A percentile compares a stretch with the other conserved stretches of the same genome.
Evolutionary conservation across 2,113 vertebrate species (phyloP).

Genomic region (Potamarius usumacintae): DNA sequence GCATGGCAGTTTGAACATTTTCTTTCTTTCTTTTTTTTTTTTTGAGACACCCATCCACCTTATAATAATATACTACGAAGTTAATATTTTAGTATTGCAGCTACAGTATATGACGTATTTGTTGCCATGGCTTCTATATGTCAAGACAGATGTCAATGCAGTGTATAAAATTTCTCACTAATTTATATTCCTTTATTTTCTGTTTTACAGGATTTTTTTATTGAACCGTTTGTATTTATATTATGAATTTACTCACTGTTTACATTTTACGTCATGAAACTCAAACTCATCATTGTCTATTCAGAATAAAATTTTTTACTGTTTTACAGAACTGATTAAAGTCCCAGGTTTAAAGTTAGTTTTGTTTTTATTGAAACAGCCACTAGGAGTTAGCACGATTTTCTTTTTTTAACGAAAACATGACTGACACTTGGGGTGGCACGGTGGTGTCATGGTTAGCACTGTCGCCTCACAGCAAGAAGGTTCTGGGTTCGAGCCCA

Average conservation of each 20-base stretch:
- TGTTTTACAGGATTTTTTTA: not conserved
- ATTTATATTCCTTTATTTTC: constrained; percentile 13
- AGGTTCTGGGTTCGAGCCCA: too few species aligned
- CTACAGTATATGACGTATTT: not conserved
- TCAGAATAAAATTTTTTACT: not conserved
- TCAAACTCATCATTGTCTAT: not conserved
- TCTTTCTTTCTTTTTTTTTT: not conserved
- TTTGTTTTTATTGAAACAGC: not conserved
- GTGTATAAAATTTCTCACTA: constrained; percentile 18
- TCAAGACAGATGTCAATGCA: not conserved
- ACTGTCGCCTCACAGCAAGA: too few species aligned
- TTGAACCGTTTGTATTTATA: constrained; percentile 20
- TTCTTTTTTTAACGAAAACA: not conserved
- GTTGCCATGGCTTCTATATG: not conserved
- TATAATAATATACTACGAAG: not conserved
- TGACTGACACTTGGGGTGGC: not conserved
- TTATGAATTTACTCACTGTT: constrained; percentile 13
- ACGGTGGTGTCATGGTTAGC: too few species aligned
- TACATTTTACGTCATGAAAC: not conserved
- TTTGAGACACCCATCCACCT: not conserved
- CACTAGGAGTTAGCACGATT: not conserved
- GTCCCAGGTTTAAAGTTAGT: not conserved
- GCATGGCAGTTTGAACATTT: not conserved
- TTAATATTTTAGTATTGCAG: not conserved
- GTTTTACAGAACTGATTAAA: constrained; percentile 13